A percentile compares a stretch with the other conserved stretches of the same genome.
Evolutionary conservation across 1,140 invertebrate species (phyloP).

Genomic region (Diploscapter pachys): DNA sequence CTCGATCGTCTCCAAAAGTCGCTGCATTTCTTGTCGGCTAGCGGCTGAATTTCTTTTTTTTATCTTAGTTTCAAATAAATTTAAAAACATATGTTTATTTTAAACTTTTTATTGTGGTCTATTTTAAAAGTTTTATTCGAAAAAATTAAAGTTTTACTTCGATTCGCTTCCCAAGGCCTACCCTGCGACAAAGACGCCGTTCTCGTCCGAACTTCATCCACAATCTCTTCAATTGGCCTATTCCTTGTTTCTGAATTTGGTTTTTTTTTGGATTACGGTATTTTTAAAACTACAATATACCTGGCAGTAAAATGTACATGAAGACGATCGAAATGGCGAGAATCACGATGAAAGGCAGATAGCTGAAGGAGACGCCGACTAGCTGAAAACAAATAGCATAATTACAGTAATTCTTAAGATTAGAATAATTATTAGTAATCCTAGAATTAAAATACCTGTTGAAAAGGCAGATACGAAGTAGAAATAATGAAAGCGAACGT

Average conservation of each 20-base stretch:
- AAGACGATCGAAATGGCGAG: conserved; percentile 43
- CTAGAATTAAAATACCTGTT: conserved; percentile 40
- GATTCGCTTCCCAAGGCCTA: conserved; percentile 28
- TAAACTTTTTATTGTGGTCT: too few relatives aligned
- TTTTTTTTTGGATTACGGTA: neutral
- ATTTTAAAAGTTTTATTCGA: too few relatives aligned
- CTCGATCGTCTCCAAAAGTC: too few relatives aligned
- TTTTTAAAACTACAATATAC: conserved; percentile 26
- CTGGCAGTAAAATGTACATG: conserved; percentile 50
- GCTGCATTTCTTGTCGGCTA: too few relatives aligned
- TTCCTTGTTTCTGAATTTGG: conserved; percentile 21
- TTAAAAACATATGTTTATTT: too few relatives aligned
- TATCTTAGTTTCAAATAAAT: too few relatives aligned
- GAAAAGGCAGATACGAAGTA: conserved; percentile 53
- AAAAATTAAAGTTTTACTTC: neutral
- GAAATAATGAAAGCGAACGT: conserved; percentile 53
- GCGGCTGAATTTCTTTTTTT: too few relatives aligned
- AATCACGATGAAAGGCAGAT: conserved; percentile 54
- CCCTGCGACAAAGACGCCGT: conserved; percentile 18
- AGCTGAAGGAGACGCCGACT: conserved; percentile 51
- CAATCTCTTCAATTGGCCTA: conserved; percentile 20
- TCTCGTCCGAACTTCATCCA: conserved; percentile 18
- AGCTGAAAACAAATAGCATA: conserved; percentile 40
- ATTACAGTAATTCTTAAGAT: neutral
- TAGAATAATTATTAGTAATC: neutral